Evolutionary conservation across 2,888 invertebrate genomes (phyloP), one percentile per base, ranked within the genome.

Genomic region (Rhagium mordax): DNA sequence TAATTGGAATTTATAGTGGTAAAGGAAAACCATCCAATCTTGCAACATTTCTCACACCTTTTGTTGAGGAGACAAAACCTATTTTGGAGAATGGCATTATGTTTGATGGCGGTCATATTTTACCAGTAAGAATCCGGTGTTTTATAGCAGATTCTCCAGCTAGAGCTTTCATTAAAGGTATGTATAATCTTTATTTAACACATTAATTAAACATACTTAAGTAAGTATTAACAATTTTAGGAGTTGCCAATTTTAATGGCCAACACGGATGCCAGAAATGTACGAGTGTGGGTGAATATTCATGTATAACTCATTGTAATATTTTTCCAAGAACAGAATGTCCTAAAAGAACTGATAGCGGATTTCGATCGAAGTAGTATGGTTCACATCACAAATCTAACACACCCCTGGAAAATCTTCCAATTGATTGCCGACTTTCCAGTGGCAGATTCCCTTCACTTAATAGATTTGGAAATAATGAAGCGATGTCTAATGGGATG

Each of bases 91-190:
- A 69, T 16, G 69, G 65, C 3, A 16, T 49, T 13, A 8, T 18
- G 4, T 13, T 53, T 53, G 10, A 61, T 27, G 48, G 20, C 57
- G 57, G 57, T 29, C 27, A 47, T 13, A 47, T n/a, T 10, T 21
- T 72, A 2, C 2, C 6, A 3, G 48, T 68, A 3, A 69, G 64
- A 67, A 72, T 78, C 10, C 41, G 79, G 69, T 74, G 75, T 71
- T 75, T 77, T 70, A 72, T 78, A 57, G 72, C 59, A 47, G 79
- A 79, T 47, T 78, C 76, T 7, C 74, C 75, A 8, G 79, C 78
- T 15, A 61, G 79, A 53, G 78, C 78, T 29, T 76, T 76, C 48
- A 74, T 79, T 16, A 77, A 79, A 71, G 74, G 76, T 77, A 73
- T 18, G n/a, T n/a, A 33, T 60, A 64, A 59, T 27, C 16, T 53